Conservation (phyloP, 2,113 vertebrate genomes). For the Tringa solitaria region DNA sequence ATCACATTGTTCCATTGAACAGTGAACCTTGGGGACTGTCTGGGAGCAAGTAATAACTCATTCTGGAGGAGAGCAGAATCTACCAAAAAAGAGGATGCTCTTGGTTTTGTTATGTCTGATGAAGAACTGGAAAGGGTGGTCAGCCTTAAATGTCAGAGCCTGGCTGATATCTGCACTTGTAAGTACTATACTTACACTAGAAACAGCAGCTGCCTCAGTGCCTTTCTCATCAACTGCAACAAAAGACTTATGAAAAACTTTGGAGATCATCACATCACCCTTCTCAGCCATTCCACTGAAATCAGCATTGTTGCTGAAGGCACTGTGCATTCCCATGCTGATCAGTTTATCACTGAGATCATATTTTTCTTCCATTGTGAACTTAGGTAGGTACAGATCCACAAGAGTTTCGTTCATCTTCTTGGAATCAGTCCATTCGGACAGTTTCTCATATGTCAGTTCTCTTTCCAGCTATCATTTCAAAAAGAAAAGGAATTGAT, state of each 20-base stretch:
- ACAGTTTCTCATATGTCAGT: constrained; percentile 78
- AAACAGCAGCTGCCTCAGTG: constrained; percentile 85
- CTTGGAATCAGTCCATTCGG: constrained; percentile 74
- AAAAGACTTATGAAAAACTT: constrained; percentile 85
- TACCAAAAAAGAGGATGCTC: constrained; percentile 73
- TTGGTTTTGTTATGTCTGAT: constrained; percentile 72
- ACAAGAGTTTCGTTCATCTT: constrained; percentile 74
- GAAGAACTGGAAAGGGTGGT: constrained; percentile 77
- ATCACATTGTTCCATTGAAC: neutral
- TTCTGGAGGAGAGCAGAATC: constrained; percentile 53
- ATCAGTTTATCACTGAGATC: constrained; percentile 66
- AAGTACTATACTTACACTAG: neutral
- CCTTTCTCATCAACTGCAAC: constrained; percentile 90
- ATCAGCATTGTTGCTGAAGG: constrained; percentile 70
- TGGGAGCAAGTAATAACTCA: neutral
- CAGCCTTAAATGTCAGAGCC: constrained; percentile 35
- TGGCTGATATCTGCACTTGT: neutral
- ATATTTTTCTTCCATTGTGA: constrained; percentile 79
- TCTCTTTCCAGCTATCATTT: constrained; percentile 76
- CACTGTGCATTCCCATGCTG: constrained; percentile 81
- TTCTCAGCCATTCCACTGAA: constrained; percentile 80
- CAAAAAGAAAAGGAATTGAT: neutral
- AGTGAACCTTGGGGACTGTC: neutral
- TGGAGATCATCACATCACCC: constrained; percentile 74
- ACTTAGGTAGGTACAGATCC: constrained; percentile 77